Conservation (phyloP, 2,113 vertebrate genomes). For the Xenopus laevis region DNA sequence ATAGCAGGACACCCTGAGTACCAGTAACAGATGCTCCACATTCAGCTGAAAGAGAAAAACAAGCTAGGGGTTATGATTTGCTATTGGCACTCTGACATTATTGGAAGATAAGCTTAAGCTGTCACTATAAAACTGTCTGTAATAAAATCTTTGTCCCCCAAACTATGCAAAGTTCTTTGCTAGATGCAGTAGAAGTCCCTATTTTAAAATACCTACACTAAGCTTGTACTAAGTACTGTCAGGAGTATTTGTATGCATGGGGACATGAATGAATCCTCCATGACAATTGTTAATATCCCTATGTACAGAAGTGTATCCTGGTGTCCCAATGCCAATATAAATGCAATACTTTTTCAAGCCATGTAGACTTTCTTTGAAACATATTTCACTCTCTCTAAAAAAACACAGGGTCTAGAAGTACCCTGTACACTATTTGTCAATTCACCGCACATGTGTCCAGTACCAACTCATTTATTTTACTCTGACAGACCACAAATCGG, state of each 20-base stretch:
- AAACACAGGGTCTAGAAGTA: neutral
- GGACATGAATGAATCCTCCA: no score
- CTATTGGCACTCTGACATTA: neutral
- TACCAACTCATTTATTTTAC: neutral
- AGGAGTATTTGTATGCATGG: no score
- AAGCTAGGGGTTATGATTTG: conserved; percentile 41
- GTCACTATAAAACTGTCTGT: neutral
- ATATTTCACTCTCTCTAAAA: neutral
- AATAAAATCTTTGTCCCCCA: neutral
- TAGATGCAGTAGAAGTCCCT: no score
- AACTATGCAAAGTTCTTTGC: neutral
- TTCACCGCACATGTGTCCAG: neutral
- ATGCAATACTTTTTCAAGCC: no score
- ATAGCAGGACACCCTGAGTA: conserved; percentile 91
- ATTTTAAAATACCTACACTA: no score
- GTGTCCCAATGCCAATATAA: no score
- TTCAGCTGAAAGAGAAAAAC: conserved; percentile 72
- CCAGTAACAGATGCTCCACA: conserved; percentile 94
- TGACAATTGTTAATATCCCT: no score
- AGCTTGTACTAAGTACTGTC: no score
- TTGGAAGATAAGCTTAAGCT: neutral
- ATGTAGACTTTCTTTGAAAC: no score
- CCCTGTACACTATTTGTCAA: no score
- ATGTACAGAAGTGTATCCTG: no score
- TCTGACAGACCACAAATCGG: neutral